Evolutionary conservation across 1,140 invertebrate genomes (phyloP), one percentile per base, ranked within the genome.

Genomic region (Chelonus insularis): DNA sequence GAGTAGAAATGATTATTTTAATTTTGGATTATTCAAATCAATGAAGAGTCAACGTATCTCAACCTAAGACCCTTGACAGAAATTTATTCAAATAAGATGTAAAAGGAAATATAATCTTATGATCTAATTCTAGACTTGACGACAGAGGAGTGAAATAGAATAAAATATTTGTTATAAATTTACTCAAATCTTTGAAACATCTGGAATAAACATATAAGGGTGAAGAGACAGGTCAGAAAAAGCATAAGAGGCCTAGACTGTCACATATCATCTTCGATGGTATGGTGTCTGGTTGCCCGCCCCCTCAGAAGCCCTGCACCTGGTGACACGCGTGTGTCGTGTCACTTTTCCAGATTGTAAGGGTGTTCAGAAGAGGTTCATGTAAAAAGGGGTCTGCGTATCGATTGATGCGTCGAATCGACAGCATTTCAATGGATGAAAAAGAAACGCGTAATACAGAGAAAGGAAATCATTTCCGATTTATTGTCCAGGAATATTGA

Each of bases 381-480:
- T 60, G 47, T 32, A 39, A 60, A 60, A 60, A 51, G 57, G 57
- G 48, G 57, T 58, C 43, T 48, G n/a, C 16, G 5, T 43, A 60
- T 60, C 57, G 48, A 60, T 51, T 34, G 50, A 52, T 32, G 29
- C 11, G 18, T 20, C 39, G 21, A 32, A 57, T 55, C 25, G 52
- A 18, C 32, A 39, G 34, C 36, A 18, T 3, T 32, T 34, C n/a
- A 18, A 14, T 39, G 4, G 12, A 55, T 55, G 14, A 20, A 41
- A 11, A 55, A 55, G 52, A 37, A 39, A 39, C 41, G 55, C 41
- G 52, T 18, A 45, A 12, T 18, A 43, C 9, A 2, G 39, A 32
- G 23, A 14, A 45, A 57, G 25, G 23, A 57, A 45, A 32, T 16
- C 48, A 58, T 47, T 58, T 25, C 12, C 25, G 41, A 45, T 57